Base-by-base conservation (phyloP, 2,113 vertebrate genomes). In the Odocoileus virginianus region DNA sequence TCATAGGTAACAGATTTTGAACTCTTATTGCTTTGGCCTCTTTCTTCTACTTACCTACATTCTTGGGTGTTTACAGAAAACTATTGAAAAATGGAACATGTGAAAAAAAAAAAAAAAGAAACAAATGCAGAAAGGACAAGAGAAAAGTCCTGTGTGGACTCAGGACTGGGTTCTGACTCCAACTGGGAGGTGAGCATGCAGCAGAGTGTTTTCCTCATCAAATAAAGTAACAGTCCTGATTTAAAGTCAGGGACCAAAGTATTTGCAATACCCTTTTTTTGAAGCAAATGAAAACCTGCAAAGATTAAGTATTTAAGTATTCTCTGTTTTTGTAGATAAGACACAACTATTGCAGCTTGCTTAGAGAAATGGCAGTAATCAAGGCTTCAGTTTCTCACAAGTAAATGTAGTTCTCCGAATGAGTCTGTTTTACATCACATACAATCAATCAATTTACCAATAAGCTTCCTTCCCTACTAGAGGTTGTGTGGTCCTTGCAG, bases 171-270 rank as follows among this genome's bases (percentile, higher is more conserved):
- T 19, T 79, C 45, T 79, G 45, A 79, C 45, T 50, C 0, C 0
- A 79, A 50, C 76, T 79, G 45, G 15, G 15, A 47, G 15, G 27
- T 30, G 4, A 30, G 27, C 45, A 17, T 3, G 43, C 27, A 19
- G 15, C 27, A 47, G 74, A 78, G 76, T 79, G 27, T 79, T 47
- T 30, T 47, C 43, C 27, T 47, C 76, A 50, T 79, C 76, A 79
- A 19, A 79, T 50, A 17, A 79, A 79, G 27, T 11, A 79, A 79
- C 27, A 47, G 28, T 30, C 45, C 45, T 50, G 28, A 30, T 11
- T 50, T 71, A 90, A 94, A 93, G 87, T 79, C 43, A 93, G 40
- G 55, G 71, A 87, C 89, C 89, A 74, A 79, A 96, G 89, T 89
- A 67, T 84, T 97, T 71, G 83, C 52, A 86, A 78, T 33, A 7